These are phyloP conservation scores for Corbicula japonica DNA, from an alignment of 2,888 invertebrate species.

Conservation along the genomic window DNA sequence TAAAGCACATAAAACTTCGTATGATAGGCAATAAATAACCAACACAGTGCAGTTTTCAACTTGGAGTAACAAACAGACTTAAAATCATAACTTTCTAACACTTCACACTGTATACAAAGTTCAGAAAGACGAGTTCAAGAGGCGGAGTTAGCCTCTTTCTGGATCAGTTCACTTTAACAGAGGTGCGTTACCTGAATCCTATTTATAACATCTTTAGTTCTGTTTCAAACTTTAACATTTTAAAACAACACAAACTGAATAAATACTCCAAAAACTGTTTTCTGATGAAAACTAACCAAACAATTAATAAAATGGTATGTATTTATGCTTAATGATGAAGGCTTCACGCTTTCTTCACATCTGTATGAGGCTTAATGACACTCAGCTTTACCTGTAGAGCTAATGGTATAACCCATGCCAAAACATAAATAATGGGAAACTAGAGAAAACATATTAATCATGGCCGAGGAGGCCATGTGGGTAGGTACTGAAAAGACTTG, in stretches of 20 bases:
- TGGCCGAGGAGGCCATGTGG: conserved; percentile 58
- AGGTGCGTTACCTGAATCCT: too few species aligned
- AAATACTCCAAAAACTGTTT: neutral
- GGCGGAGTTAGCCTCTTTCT: conserved; percentile 49
- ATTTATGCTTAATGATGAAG: conserved; percentile 7
- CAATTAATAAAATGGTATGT: neutral
- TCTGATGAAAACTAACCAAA: neutral
- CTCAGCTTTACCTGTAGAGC: conserved; percentile 38
- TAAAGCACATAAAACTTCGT: conserved; percentile 63
- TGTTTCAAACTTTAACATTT: neutral
- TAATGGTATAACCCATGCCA: conserved; percentile 61
- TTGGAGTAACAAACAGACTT: conserved; percentile 38
- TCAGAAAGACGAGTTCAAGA: conserved; percentile 37
- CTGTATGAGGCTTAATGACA: conserved; percentile 51
- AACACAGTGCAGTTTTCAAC: conserved; percentile 40
- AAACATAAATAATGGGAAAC: conserved; percentile 72
- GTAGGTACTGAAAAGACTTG: conserved; percentile 39
- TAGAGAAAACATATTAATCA: conserved; percentile 67
- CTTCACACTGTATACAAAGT: conserved; percentile 58
- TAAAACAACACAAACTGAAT: neutral
- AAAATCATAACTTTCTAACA: conserved; percentile 50
- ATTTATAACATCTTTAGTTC: too few species aligned
- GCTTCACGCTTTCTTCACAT: too few species aligned
- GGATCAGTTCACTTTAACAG: conserved; percentile 34
- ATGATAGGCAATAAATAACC: conserved; percentile 63